A percentile compares a stretch with the other conserved stretches of the same genome.
These are phyloP conservation scores for Hystrix brachyura DNA, from an alignment of 2,113 vertebrate species.

Conservation along the genomic window DNA sequence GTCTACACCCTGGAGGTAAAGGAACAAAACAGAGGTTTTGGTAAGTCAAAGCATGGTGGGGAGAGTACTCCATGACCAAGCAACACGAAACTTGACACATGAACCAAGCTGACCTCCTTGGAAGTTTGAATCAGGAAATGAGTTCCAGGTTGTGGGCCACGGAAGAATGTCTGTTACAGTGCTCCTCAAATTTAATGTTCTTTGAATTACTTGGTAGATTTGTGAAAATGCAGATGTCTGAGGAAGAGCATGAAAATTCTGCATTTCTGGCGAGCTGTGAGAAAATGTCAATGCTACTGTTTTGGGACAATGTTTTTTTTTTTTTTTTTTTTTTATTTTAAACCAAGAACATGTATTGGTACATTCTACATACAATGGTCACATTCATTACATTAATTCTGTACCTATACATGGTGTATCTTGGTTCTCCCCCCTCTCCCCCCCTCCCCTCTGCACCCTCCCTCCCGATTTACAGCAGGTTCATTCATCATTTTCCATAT, in stretches of 20 bases:
- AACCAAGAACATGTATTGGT: too few species aligned
- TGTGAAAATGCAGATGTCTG: not conserved
- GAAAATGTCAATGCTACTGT: not conserved
- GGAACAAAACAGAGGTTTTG: not conserved
- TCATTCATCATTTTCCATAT: too few species aligned
- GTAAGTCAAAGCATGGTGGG: not conserved
- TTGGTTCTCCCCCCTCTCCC: too few species aligned
- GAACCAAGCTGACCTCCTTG: not conserved
- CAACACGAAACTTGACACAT: not conserved
- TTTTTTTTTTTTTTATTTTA: too few species aligned
- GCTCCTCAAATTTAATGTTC: not conserved
- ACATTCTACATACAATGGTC: too few species aligned
- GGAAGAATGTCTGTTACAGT: not conserved
- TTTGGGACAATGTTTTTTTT: not conserved
- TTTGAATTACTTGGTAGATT: not conserved
- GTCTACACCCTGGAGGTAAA: not conserved
- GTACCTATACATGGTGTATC: too few species aligned
- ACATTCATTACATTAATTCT: too few species aligned
- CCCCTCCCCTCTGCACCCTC: too few species aligned
- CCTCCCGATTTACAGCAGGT: too few species aligned
- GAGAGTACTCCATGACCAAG: not conserved
- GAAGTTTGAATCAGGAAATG: not conserved
- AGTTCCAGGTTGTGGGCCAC: not conserved
- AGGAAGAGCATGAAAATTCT: not conserved
- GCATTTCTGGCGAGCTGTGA: not conserved